Conservation (phyloP, 2,797 vertebrate genomes). For the Oryzias dopingdopingensis region DNA sequence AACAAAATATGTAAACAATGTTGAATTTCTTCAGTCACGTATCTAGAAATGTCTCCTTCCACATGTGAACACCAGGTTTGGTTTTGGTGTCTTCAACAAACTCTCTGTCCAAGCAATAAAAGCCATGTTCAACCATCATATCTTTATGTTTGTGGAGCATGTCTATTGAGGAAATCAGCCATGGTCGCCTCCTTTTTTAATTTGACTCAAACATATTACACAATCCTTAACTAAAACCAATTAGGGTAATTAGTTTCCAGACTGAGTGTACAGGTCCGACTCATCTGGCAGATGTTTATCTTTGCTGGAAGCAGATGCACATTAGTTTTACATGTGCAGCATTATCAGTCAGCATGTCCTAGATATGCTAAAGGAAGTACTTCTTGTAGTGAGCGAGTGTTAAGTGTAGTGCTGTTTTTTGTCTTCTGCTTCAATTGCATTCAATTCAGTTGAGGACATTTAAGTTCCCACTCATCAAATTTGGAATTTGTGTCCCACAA, state of each 20-base stretch:
- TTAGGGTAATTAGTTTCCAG: conserved; percentile 52
- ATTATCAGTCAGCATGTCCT: conserved; percentile 20
- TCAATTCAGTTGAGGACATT: too few relatives aligned
- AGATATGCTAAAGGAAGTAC: background rate
- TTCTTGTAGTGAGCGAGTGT: background rate
- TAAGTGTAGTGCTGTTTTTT: background rate
- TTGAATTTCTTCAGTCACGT: conserved; percentile 44
- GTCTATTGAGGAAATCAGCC: conserved; percentile 12
- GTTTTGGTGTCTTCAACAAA: conserved; percentile 18
- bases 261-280: conserved; percentile 42
- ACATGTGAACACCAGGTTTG: conserved; percentile 19
- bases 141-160: conserved; percentile 27
- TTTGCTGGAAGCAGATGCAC: conserved; percentile 48
- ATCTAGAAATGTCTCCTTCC: background rate
- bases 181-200: background rate
- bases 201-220: conserved; percentile 49
- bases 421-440: background rate
- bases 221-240: conserved; percentile 49
- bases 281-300: conserved; percentile 56
- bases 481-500: too few relatives aligned
- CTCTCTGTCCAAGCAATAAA: conserved; percentile 49
- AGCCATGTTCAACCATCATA: conserved; percentile 31
- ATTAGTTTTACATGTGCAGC: conserved; percentile 46
- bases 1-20: conserved; percentile 18
- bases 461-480: too few relatives aligned